phyloP scores from a whole-genome alignment of 2,113 vertebrate species.

The Trachemys scripta region DNA sequence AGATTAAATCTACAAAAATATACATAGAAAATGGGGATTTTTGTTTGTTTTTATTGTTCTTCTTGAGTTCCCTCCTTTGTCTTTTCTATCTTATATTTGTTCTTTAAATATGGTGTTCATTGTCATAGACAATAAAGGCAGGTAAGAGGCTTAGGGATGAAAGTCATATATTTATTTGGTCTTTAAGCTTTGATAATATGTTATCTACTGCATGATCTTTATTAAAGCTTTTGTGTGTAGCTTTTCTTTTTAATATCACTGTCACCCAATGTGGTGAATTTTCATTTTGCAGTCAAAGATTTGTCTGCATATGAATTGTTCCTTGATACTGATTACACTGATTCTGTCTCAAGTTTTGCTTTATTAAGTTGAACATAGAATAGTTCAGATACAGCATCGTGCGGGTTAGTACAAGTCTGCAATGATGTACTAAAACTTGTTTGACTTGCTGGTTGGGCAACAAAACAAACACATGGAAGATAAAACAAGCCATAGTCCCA shows the following conservation, averaged over 20 bases:
- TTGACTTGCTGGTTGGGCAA: background rate
- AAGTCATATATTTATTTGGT: background rate
- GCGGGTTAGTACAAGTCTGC: background rate
- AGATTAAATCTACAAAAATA: background rate
- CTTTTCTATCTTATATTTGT: background rate
- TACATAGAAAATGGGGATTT: background rate
- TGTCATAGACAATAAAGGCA: background rate
- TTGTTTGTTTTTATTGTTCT: background rate
- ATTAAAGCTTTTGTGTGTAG: background rate
- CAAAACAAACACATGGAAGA: background rate
- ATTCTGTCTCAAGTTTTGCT: background rate
- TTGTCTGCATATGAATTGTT: conserved; percentile 6
- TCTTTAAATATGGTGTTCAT: conserved; percentile 17
- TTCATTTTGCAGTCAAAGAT: background rate
- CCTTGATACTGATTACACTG: background rate
- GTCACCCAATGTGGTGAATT: background rate
- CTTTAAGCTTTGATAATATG: background rate
- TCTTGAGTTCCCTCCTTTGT: background rate
- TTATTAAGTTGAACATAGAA: background rate
- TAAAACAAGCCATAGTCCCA: background rate
- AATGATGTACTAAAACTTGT: conserved; percentile 7
- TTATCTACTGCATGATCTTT: background rate
- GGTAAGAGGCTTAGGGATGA: background rate
- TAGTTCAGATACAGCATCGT: background rate
- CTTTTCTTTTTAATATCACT: background rate